Conservation (phyloP, 2,888 invertebrate species). For the Ophion costatus region DNA sequence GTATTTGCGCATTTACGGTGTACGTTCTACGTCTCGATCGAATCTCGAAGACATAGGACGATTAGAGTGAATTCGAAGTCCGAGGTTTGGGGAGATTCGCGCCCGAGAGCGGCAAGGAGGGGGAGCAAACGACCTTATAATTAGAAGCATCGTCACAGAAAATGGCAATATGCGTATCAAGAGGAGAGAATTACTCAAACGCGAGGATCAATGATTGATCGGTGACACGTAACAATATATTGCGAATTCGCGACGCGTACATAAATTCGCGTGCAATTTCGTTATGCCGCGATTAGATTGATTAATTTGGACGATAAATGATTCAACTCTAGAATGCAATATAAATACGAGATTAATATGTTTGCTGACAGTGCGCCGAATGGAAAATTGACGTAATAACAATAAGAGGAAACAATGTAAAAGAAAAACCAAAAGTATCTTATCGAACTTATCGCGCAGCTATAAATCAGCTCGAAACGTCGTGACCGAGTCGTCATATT, state of each 20-base stretch:
- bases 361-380: not conserved
- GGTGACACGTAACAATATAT: constrained; percentile 8
- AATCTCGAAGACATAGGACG: not conserved
- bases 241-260: not conserved
- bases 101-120: not conserved
- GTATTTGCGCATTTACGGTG: no score
- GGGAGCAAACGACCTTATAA: constrained; percentile 35
- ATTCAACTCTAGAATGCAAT: constrained; percentile 34
- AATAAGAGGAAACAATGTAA: not conserved
- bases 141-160: constrained; percentile 18
- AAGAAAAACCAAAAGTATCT: constrained; percentile 19
- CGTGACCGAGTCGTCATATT: not conserved
- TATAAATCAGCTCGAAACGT: constrained; percentile 15
- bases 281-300: constrained; percentile 37
- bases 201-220: constrained; percentile 53
- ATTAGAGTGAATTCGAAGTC: not conserved
- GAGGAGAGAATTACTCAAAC: constrained; percentile 6
- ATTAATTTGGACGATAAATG: constrained; percentile 49
- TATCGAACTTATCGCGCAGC: constrained; percentile 39
- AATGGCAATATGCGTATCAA: constrained; percentile 7
- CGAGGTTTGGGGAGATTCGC: not conserved
- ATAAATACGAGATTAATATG: constrained; percentile 16
- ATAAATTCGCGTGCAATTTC: constrained; percentile 3
- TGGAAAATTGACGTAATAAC: constrained; percentile 9
- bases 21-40: not conserved